phyloP scores from a whole-genome alignment of 2,797 vertebrate genomes.

The Lagodon rhomboides region DNA sequence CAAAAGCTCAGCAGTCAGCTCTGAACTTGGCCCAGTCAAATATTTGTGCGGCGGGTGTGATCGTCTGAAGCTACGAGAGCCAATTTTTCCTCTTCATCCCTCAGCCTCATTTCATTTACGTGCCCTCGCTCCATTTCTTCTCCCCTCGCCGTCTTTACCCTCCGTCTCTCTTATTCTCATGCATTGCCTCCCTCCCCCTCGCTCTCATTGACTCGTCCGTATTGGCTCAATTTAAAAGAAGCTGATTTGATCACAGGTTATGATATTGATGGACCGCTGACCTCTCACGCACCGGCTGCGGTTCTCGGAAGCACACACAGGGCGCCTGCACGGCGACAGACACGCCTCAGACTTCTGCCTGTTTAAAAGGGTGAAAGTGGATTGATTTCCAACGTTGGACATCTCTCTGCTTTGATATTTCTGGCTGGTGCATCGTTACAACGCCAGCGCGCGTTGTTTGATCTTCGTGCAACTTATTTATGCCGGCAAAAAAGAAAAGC shows the following conservation, averaged over 20 bases:
- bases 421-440: neutral
- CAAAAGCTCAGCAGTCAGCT: slow-evolving; percentile 30
- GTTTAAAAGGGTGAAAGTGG: slow-evolving; percentile 29
- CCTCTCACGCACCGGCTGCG: neutral
- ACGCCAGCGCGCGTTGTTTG: slow-evolving; percentile 16
- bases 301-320: neutral
- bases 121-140: neutral
- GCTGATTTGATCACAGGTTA: slow-evolving; percentile 34
- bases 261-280: slow-evolving; percentile 29
- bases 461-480: slow-evolving; percentile 29
- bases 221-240: slow-evolving; percentile 32
- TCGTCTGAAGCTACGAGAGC: slow-evolving; percentile 36
- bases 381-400: slow-evolving; percentile 21
- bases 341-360: neutral
- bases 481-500: slow-evolving; percentile 2
- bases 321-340: neutral
- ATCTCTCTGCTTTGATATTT: slow-evolving; percentile 6
- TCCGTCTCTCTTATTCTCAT: neutral
- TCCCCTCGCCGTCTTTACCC: neutral
- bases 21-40: slow-evolving; percentile 47
- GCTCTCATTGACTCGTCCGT: slow-evolving; percentile 15
- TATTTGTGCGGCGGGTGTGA: slow-evolving; percentile 44
- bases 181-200: neutral
- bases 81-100: slow-evolving; percentile 19
- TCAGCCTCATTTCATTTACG: slow-evolving; percentile 24